A percentile compares a stretch with the other conserved stretches of the same genome.
Conservation (phyloP, 35 echinoderm and acorn worm species). For the Diadema setosum region DNA sequence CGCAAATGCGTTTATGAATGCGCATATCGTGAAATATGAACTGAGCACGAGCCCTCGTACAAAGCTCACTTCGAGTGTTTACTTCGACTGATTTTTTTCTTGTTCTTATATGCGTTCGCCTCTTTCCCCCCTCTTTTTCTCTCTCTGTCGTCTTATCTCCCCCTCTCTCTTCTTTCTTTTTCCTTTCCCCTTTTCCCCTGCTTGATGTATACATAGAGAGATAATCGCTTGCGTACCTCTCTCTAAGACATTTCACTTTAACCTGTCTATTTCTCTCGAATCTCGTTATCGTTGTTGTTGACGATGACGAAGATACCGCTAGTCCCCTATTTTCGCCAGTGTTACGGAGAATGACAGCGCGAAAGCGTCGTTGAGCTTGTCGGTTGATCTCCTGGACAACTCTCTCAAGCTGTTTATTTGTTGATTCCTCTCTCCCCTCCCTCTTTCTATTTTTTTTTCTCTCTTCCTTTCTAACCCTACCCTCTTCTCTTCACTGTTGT, state of each 20-base stretch:
- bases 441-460: neutral
- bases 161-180: neutral
- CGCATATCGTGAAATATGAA: constrained; percentile 32
- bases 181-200: neutral
- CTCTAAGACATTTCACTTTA: constrained; percentile 13
- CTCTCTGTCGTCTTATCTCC: neutral
- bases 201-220: neutral
- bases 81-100: neutral
- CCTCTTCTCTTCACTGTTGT: too few relatives aligned
- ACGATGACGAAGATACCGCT: too few relatives aligned
- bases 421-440: neutral
- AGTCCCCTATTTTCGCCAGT: neutral
- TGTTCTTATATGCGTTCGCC: neutral
- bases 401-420: neutral
- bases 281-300: neutral
- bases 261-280: neutral
- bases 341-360: neutral
- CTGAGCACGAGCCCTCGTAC: neutral
- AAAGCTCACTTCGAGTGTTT: neutral
- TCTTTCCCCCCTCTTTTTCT: neutral
- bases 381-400: neutral
- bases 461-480: neutral
- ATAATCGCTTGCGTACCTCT: neutral
- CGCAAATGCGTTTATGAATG: constrained; percentile 18
- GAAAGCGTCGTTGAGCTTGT: neutral